Evolutionary conservation across 2,888 invertebrate genomes (phyloP).

Genomic region (Melinopterus prodromus): DNA sequence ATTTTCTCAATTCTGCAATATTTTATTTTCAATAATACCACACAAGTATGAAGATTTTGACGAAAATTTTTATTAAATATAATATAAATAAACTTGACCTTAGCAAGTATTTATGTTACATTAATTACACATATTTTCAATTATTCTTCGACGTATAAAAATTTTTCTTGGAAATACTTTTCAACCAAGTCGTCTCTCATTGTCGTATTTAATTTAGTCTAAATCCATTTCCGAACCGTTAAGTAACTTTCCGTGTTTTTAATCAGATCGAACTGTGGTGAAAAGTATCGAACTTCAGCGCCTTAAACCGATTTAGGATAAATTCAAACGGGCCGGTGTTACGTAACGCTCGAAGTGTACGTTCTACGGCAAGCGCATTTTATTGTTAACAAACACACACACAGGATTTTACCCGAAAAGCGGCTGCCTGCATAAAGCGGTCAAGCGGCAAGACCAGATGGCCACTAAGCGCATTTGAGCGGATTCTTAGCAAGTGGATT

Average conservation of each 20-base stretch:
- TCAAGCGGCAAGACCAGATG: slow-evolving; percentile 20
- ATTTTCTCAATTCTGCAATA: too few relatives aligned
- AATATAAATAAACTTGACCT: too few relatives aligned
- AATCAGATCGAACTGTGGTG: not conserved
- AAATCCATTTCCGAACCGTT: not conserved
- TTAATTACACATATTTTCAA: too few relatives aligned
- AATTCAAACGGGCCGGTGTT: not conserved
- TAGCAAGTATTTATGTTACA: too few relatives aligned
- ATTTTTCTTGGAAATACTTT: not conserved
- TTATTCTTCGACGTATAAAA: too few relatives aligned
- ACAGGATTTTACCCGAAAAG: not conserved
- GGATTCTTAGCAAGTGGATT: slow-evolving; percentile 21
- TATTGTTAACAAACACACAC: not conserved
- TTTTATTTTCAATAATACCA: too few relatives aligned
- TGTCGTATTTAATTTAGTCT: not conserved
- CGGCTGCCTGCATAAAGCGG: not conserved
- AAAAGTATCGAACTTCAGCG: not conserved
- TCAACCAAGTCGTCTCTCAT: not conserved
- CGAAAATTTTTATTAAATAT: too few relatives aligned
- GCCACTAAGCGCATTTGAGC: slow-evolving; percentile 19
- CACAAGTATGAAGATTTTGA: too few relatives aligned
- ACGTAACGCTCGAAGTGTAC: not conserved
- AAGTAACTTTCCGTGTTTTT: slow-evolving; percentile 4
- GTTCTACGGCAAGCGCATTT: not conserved
- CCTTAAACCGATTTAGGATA: not conserved